Percentiles rank a stretch among this genome's conserved stretches.
phyloP scores from a whole-genome alignment of 2,888 invertebrate species.

The Ellobium chinense region DNA sequence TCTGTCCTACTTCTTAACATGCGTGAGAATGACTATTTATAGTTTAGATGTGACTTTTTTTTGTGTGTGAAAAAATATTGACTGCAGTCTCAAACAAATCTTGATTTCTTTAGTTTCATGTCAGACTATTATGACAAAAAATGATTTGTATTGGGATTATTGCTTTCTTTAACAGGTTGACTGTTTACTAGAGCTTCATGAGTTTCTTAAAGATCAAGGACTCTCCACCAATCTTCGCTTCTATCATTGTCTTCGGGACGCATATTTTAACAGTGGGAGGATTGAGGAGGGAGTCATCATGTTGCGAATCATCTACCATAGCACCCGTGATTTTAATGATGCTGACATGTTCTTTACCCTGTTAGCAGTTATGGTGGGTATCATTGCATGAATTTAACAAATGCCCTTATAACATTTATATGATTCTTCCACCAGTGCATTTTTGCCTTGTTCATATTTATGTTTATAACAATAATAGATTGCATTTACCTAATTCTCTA shows the following conservation, averaged over 20 bases:
- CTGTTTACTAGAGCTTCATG: constrained; percentile 52
- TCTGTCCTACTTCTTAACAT: too few species aligned
- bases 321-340: constrained; percentile 50
- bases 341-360: constrained; percentile 55
- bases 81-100: not conserved
- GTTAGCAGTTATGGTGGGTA: constrained; percentile 50
- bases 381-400: too few species aligned
- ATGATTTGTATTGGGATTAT: not conserved
- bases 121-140: not conserved
- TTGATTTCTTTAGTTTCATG: not conserved
- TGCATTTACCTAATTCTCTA: too few species aligned
- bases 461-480: too few species aligned
- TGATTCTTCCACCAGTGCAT: too few species aligned
- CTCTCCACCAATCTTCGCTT: constrained; percentile 50
- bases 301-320: constrained; percentile 52
- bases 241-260: constrained; percentile 52
- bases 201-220: constrained; percentile 52
- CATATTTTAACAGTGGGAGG: constrained; percentile 57
- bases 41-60: too few species aligned
- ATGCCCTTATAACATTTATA: too few species aligned
- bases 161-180: constrained; percentile 41
- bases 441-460: too few species aligned
- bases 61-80: too few species aligned
- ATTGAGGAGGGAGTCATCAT: constrained; percentile 55
- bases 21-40: too few species aligned